These are phyloP conservation scores for Halictus quadricinctus DNA, from an alignment of 2,888 invertebrate species.

Conservation along the genomic window DNA sequence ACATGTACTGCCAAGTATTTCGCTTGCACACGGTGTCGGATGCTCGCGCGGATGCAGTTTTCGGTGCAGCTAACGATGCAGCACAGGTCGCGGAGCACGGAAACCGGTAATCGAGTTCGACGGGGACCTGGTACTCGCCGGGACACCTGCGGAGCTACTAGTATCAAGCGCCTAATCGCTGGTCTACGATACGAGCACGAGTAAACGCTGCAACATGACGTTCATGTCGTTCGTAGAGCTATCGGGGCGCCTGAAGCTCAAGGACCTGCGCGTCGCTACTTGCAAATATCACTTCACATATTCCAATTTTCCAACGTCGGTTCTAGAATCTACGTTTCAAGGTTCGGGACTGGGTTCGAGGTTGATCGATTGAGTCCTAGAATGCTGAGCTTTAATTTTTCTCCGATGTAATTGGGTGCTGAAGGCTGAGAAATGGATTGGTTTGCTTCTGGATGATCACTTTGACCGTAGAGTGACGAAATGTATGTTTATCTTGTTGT, in stretches of 20 bases:
- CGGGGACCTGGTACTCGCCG: slow-evolving; percentile 27
- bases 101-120: slow-evolving; percentile 36
- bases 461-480: neutral
- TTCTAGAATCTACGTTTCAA: neutral
- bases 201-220: slow-evolving; percentile 38
- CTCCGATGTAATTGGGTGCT: neutral
- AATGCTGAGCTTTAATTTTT: neutral
- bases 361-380: neutral
- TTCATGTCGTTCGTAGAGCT: neutral
- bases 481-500: neutral
- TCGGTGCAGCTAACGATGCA: neutral
- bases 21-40: neutral
- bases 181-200: slow-evolving; percentile 32
- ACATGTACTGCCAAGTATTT: neutral
- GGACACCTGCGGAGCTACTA: slow-evolving; percentile 13
- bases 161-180: slow-evolving; percentile 29
- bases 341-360: neutral
- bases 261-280: neutral
- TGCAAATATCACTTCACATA: neutral
- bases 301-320: neutral
- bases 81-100: neutral
- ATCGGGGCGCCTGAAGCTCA: neutral
- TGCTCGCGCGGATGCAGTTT: neutral
- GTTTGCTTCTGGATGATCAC: neutral
- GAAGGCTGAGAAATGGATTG: neutral